phyloP scores from a whole-genome alignment of 1,140 invertebrate genomes.

The Mactra quadrangularis region DNA sequence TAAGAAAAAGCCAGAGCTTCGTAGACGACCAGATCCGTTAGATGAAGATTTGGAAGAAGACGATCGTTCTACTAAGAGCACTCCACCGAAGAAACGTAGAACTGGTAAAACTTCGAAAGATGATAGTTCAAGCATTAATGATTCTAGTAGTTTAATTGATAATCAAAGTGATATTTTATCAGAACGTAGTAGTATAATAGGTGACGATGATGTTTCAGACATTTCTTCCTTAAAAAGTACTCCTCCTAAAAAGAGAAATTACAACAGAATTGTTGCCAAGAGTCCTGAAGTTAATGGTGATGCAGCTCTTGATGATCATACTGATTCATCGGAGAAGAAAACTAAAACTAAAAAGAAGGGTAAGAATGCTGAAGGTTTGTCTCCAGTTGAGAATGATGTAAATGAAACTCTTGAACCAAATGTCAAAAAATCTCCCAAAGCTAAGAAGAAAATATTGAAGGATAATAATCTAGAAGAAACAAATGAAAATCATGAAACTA shows the following conservation, averaged over 20 bases:
- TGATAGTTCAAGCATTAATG: slow-evolving; percentile 32
- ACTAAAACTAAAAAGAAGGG: slow-evolving; percentile 62
- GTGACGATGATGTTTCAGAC: slow-evolving; percentile 56
- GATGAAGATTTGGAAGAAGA: slow-evolving; percentile 33
- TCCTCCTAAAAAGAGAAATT: slow-evolving; percentile 57
- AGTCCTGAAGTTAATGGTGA: slow-evolving; percentile 60
- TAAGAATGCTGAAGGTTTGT: slow-evolving; percentile 56
- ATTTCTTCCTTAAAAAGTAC: slow-evolving; percentile 52
- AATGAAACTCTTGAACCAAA: neutral
- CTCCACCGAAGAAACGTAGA: slow-evolving; percentile 55
- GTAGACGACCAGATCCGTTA: slow-evolving; percentile 29
- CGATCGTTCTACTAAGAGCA: slow-evolving; percentile 41
- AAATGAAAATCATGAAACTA: neutral
- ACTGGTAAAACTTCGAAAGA: slow-evolving; percentile 49
- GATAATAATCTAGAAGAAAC: slow-evolving; percentile 3
- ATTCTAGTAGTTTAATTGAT: slow-evolving; percentile 53
- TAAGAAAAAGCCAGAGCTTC: slow-evolving; percentile 54
- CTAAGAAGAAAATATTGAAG: slow-evolving; percentile 33
- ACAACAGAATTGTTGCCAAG: slow-evolving; percentile 46
- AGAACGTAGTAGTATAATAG: slow-evolving; percentile 45
- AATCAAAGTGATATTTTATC: slow-evolving; percentile 62
- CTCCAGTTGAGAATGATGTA: neutral
- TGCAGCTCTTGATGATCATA: neutral
- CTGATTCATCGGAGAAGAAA: slow-evolving; percentile 11
- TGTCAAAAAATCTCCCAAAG: slow-evolving; percentile 46